phyloP scores from a whole-genome alignment of 1,140 invertebrate species.

The Scylla paramamosain region DNA sequence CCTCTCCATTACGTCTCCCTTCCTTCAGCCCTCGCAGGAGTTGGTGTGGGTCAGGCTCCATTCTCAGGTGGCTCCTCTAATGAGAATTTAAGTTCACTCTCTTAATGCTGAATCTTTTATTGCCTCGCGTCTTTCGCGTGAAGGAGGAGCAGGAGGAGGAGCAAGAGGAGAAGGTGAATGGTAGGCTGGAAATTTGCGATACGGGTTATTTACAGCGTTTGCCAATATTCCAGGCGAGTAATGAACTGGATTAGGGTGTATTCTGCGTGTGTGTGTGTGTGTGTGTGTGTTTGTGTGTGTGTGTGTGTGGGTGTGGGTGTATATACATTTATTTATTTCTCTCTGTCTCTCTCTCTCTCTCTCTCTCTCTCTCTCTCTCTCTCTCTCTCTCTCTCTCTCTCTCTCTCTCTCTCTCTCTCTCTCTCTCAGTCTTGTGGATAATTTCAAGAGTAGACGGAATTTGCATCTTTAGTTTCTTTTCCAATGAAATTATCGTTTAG shows the following conservation, averaged over 20 bases:
- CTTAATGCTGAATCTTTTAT: conserved; percentile 24
- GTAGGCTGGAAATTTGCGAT: background rate
- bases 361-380: too few species aligned
- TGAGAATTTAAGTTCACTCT: background rate
- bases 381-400: too few species aligned
- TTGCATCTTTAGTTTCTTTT: background rate
- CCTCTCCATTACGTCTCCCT: background rate
- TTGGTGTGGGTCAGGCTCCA: background rate
- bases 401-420: too few species aligned
- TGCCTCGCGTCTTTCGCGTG: background rate
- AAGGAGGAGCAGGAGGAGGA: background rate
- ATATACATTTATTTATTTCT: too few species aligned
- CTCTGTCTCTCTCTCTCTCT: too few species aligned
- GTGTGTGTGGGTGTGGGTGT: too few species aligned
- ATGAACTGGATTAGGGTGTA: background rate
- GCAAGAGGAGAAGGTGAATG: too few species aligned
- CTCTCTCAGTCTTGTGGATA: too few species aligned
- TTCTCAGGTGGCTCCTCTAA: conserved; percentile 4
- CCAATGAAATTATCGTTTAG: background rate
- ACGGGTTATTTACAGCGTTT: background rate
- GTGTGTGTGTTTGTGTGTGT: too few species aligned
- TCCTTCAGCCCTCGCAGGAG: background rate
- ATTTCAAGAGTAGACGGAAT: background rate
- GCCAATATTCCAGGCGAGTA: background rate
- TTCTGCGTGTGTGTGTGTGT: too few species aligned